Percentiles rank a stretch among this genome's conserved stretches.
Conservation (phyloP, 2,888 invertebrate species). For the Coenonympha arcania region DNA sequence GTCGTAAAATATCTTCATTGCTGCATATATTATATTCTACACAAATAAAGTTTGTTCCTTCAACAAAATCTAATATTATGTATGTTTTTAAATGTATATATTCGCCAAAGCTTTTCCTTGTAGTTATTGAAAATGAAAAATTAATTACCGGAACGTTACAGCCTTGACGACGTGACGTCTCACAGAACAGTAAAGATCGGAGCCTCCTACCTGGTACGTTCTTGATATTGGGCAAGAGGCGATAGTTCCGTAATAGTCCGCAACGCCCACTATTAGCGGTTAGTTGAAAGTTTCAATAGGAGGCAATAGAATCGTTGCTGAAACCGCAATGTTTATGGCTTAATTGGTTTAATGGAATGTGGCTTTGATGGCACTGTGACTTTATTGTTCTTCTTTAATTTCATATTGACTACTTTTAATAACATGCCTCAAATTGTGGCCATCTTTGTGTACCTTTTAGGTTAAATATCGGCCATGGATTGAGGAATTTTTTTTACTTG, state of each 20-base stretch:
- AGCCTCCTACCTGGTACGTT: slow-evolving; percentile 18
- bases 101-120: background rate
- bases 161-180: slow-evolving; percentile 23
- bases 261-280: slow-evolving; percentile 19
- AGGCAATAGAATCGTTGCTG: slow-evolving; percentile 15
- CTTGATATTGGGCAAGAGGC: slow-evolving; percentile 22
- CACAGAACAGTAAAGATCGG: slow-evolving; percentile 25
- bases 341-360: slow-evolving; percentile 5
- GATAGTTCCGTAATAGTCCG: slow-evolving; percentile 22
- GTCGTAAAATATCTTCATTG: too few relatives aligned
- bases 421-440: background rate
- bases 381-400: background rate
- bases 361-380: background rate
- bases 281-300: slow-evolving; percentile 20
- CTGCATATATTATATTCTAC: too few relatives aligned
- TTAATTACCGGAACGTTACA: slow-evolving; percentile 1
- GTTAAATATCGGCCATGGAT: too few relatives aligned
- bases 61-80: too few relatives aligned
- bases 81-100: too few relatives aligned
- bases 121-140: slow-evolving; percentile 2
- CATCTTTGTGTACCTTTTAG: background rate
- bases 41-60: too few relatives aligned
- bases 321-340: slow-evolving; percentile 15
- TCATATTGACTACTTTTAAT: background rate
- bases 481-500: too few relatives aligned